These are phyloP conservation scores for Emydura subglobosa DNA, from an alignment of 2,113 vertebrate species.

Conservation along the genomic window DNA sequence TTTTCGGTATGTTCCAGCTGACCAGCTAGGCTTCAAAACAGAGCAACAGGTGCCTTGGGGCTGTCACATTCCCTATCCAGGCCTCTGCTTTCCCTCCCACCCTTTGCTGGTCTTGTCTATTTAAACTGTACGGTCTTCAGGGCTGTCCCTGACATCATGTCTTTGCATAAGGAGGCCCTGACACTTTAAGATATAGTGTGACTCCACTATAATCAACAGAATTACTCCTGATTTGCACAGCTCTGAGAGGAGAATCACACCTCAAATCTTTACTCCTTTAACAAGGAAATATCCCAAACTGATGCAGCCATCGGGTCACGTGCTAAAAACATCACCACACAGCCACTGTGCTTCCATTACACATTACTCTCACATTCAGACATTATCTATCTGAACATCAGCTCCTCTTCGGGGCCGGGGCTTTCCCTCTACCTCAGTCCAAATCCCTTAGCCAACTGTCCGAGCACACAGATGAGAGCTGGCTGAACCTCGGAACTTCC, in stretches of 20 bases:
- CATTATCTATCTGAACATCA: not conserved
- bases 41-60: too few relatives aligned
- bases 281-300: not conserved
- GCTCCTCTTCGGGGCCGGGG: not conserved
- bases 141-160: not conserved
- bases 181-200: constrained; percentile 2
- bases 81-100: not conserved
- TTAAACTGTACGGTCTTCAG: not conserved
- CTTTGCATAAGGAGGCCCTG: not conserved
- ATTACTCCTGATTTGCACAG: not conserved
- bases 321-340: not conserved
- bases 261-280: not conserved
- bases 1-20: too few relatives aligned
- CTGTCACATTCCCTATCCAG: not conserved
- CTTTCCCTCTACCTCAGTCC: not conserved
- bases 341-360: not conserved
- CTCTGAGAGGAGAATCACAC: not conserved
- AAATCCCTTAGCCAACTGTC: not conserved
- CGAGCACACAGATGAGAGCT: not conserved
- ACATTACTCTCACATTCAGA: not conserved
- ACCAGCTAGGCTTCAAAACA: not conserved
- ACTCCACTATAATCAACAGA: not conserved
- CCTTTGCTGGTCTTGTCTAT: not conserved
- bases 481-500: not conserved
- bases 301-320: not conserved